phyloP scores from a whole-genome alignment of 1,140 invertebrate genomes.

The Brachionus calyciflorus region DNA sequence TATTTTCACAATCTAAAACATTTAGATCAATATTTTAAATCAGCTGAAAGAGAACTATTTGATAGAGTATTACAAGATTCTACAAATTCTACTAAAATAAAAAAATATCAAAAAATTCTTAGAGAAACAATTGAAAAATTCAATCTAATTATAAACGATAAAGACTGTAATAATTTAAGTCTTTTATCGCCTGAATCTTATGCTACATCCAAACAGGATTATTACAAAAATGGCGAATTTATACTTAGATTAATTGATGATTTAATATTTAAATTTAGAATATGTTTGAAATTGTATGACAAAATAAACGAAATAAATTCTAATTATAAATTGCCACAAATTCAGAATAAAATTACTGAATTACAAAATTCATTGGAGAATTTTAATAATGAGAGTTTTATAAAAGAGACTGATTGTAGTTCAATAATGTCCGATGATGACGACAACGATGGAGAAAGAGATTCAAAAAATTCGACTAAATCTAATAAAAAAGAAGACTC shows the following conservation, averaged over 20 bases:
- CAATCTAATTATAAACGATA: neutral
- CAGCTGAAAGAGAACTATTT: neutral
- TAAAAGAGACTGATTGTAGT: slow-evolving; percentile 36
- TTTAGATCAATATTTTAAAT: slow-evolving; percentile 16
- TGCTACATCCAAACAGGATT: neutral
- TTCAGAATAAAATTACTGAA: neutral
- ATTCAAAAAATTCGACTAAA: neutral
- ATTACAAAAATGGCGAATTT: slow-evolving; percentile 37
- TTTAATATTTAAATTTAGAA: neutral
- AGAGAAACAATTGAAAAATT: slow-evolving; percentile 10
- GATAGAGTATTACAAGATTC: neutral
- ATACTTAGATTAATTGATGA: slow-evolving; percentile 12
- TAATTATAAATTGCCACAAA: neutral
- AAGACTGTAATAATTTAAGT: neutral
- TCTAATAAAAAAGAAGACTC: neutral
- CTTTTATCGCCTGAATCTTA: slow-evolving; percentile 25
- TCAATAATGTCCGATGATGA: slow-evolving; percentile 23
- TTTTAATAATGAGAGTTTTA: slow-evolving; percentile 32
- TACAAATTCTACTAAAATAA: neutral
- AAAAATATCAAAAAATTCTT: neutral
- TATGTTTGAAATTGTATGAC: neutral
- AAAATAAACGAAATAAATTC: neutral
- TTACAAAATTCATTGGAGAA: neutral
- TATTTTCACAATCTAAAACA: slow-evolving; percentile 3
- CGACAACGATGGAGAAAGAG: neutral